Evolutionary conservation across 2,888 invertebrate species (phyloP), one percentile per base, ranked within the genome.

Genomic region (Odontomyia ornata): DNA sequence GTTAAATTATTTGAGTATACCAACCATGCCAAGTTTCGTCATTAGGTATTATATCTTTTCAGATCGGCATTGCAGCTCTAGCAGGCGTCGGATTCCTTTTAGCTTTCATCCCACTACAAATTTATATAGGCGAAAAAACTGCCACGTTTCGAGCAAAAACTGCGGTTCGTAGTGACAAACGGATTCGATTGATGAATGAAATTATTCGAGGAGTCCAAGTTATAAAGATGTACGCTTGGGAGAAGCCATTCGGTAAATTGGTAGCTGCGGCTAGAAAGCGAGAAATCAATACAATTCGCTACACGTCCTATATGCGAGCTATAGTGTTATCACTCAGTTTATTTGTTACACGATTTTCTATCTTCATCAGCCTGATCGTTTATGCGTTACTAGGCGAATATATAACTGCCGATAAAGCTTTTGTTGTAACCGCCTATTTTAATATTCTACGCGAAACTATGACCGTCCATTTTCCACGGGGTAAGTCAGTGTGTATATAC

Each of bases 201-300:
- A 92, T 95, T 52, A 91, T 97, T 47, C 91, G 91, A 82, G 97
- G 96, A 1, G 94, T 96, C 83, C 91, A 95, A 87, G 95, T 97
- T 0, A 95, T 98, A 80, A 98, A 98, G 88, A 97, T 98, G 96
- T 98, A 97, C 83, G 94, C 96, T 0, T 98, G 97, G 94, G 98
- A 98, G 84, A 91, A 91, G 82, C 94, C 96, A 0, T 97, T 98
- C 83, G 91, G 92, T 30, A 90, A 91, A 80, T 89, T 96, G 78
- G 93, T 97, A 1, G 90, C 88, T 21, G 81, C 88, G 30, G 90
- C 92, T 0, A 87, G 95, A 83, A 86, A 85, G 86, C 89, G 87
- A 82, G 85, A 86, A 81, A 25, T 76, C 21, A 56, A 76, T 30
- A 56, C 43, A n/a, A 76, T 95, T 80, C 89, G 91, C 65, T 88